A percentile compares a stretch with the other conserved stretches of the same genome.
phyloP scores from a whole-genome alignment of 2,888 invertebrate species.

The Monoplex corrugatus region DNA sequence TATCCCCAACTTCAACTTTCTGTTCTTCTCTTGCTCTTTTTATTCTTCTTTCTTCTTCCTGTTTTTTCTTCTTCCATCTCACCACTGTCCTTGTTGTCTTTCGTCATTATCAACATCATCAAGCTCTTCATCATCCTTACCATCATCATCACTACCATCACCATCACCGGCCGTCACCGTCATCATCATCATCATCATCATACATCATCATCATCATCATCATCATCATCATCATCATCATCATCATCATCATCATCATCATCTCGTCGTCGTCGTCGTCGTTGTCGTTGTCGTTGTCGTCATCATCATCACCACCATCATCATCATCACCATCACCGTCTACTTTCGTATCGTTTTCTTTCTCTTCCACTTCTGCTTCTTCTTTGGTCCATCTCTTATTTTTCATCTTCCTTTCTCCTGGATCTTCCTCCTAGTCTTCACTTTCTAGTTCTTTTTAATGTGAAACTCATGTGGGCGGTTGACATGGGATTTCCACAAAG shows the following conservation, averaged over 20 bases:
- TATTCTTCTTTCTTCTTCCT: background rate
- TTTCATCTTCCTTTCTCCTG: too few relatives aligned
- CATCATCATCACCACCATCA: background rate
- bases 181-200: background rate
- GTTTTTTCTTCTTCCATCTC: background rate
- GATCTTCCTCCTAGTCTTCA: too few relatives aligned
- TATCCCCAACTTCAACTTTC: too few relatives aligned
- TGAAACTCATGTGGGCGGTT: too few relatives aligned
- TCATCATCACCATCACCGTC: background rate
- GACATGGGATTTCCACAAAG: too few relatives aligned
- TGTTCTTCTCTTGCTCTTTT: too few relatives aligned
- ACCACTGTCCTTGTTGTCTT: background rate
- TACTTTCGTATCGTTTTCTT: too few relatives aligned
- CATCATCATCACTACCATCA: background rate
- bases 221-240: background rate
- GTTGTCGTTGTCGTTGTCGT: background rate
- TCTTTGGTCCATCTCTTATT: too few relatives aligned
- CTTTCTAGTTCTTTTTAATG: too few relatives aligned
- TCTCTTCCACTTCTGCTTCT: too few relatives aligned
- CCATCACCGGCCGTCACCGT: too few relatives aligned
- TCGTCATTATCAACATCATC: background rate
- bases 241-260: background rate
- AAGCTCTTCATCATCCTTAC: background rate
- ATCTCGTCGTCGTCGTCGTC: background rate
- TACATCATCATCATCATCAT: background rate